These are phyloP conservation scores for Turdus rufiventris DNA, from an alignment of 2,113 vertebrate species.

Conservation along the genomic window DNA sequence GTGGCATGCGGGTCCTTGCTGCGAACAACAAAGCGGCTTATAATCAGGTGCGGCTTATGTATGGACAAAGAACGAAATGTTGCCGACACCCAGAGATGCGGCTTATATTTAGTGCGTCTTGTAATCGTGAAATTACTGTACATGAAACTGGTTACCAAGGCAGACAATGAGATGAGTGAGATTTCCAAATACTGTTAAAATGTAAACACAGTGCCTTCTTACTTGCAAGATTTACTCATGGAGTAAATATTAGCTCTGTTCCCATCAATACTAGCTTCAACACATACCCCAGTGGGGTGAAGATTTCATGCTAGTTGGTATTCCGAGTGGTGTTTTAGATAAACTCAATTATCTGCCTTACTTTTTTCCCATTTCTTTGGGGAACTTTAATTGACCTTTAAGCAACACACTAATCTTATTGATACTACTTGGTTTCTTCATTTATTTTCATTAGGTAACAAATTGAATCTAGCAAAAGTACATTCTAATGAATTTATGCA, in stretches of 20 bases:
- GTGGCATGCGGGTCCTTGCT: too few relatives aligned
- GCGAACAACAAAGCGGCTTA: too few relatives aligned
- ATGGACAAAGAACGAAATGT: too few relatives aligned
- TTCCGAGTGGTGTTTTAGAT: background rate
- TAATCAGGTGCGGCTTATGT: too few relatives aligned
- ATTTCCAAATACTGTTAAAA: background rate
- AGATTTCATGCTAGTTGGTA: background rate
- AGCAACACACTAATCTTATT: constrained; percentile 38
- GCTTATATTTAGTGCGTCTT: too few relatives aligned
- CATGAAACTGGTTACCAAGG: background rate
- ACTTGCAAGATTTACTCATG: background rate
- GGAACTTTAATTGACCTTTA: constrained; percentile 55
- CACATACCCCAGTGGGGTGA: background rate
- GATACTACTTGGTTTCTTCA: background rate
- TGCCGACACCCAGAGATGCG: too few relatives aligned
- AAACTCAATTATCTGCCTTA: background rate
- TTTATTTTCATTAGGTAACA: constrained; percentile 57
- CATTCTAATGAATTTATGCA: constrained; percentile 27
- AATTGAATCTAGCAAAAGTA: constrained; percentile 29
- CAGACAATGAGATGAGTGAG: background rate
- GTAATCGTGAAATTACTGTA: too few relatives aligned
- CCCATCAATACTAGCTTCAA: background rate
- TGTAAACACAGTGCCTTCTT: background rate
- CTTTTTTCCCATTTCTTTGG: background rate
- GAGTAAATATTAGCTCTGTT: background rate